Evolutionary conservation across 2,113 vertebrate genomes (phyloP).

Genomic region (Pangasianodon gigas): DNA sequence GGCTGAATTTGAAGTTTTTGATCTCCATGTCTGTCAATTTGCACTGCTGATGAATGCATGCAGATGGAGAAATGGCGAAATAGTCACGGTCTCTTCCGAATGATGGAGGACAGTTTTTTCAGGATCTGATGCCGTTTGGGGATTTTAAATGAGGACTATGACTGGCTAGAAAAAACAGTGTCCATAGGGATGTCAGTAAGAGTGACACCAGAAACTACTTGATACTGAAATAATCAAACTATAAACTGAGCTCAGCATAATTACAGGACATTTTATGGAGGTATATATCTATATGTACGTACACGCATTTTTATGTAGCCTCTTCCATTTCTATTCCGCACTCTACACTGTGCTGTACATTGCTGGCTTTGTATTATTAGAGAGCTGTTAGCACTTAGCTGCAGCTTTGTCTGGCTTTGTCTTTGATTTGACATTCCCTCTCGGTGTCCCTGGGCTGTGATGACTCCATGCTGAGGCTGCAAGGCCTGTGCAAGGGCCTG

Average conservation of each 20-base stretch:
- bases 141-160: conserved; percentile 12
- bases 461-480: conserved; percentile 67
- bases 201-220: background rate
- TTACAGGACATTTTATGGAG: background rate
- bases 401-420: conserved; percentile 58
- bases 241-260: background rate
- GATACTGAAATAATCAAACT: background rate
- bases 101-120: conserved; percentile 8
- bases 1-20: conserved; percentile 6
- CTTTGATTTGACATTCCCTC: conserved; percentile 72
- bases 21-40: conserved; percentile 23
- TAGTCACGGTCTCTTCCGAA: background rate
- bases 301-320: conserved; percentile 17
- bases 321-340: conserved; percentile 56
- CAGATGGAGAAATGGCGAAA: background rate
- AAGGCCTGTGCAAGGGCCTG: conserved; percentile 60
- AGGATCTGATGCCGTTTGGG: background rate
- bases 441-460: conserved; percentile 58
- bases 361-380: conserved; percentile 29
- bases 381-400: conserved; percentile 38
- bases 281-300: background rate
- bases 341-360: conserved; percentile 60
- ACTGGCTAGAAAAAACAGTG: background rate
- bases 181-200: background rate
- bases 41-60: conserved; percentile 24